Base-by-base conservation (phyloP, 2,888 invertebrate species). In the Anthrax anthrax region DNA sequence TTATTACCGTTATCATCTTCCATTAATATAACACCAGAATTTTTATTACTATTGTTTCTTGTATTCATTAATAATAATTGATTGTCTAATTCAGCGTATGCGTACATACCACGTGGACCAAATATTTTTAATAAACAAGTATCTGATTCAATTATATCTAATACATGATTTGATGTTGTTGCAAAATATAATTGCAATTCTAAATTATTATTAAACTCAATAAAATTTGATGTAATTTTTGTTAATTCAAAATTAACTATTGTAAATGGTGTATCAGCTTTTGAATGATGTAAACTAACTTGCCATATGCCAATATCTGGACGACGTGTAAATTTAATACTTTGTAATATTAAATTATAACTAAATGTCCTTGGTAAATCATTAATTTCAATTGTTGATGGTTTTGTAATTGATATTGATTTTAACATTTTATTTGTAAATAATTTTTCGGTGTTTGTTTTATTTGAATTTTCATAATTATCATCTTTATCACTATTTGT, bases 301-400 rank as follows among this genome's bases (percentile, higher is more conserved):
- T 56, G 56, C 53, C 53, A 56, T 9, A 56, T 52, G 16, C 54
- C 56, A 23, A 47, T 46, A 37, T 52, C 50, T 18, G 54, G 51
- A 18, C 48, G 46, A 4, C 48, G 37, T 18, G 42, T 46, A 34
- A 56, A 54, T 43, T 47, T 51, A 12, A 55, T 40, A 17, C 49
- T 50, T 37, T 50, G 44, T 12, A 55, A 38, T 12, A 47, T 51
- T 13, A 55, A 43, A 43, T 47, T 52, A 37, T 48, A 54, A 41
- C 51, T 51, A 42, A 53, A 54, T n/a, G 52, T 50, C 18, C 47
- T 41, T 16, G 50, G 52, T 23, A 51, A 14, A 40, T 42, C 19
- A 42, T 37, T 14, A 13, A 27, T 37, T 38, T 47, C 41, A 36
- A 23, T 39, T 34, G 47, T 18, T 23, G 47, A 29, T 13, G 47